Evolutionary conservation across 92 coral and sea anemone genomes (phyloP), one percentile per base, ranked within the genome.

Genomic region (Metridium senile): DNA sequence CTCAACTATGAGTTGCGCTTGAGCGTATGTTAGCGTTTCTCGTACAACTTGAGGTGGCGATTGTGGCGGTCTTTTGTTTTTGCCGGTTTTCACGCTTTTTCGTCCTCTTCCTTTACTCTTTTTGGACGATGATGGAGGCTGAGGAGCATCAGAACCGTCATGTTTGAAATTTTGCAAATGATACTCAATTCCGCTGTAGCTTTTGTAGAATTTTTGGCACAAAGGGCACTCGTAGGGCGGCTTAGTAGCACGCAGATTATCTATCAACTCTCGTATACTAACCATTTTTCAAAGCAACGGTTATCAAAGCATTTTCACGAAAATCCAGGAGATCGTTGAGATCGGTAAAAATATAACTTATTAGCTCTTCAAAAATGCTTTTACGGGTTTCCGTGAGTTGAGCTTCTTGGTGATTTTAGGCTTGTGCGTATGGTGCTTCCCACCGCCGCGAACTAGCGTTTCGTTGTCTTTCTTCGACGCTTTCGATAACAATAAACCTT

Each of bases 121-220:
- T 74, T 92, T 93, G 63, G 97, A 87, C 52, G 95, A 83, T 10
- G 95, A 79, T 30, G 99, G 82, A 47, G 93, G 54, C 33, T 70
- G 93, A 10, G 83, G 81, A 57, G 79, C 93, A 61, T 96, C 97
- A 20, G 85, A 79, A 76, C 99, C 99, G 84, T 96, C 99, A 54
- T 96, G 99, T 70, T 93, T 93, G 77, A 89, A 96, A 68, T 83
- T 91, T 30, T 85, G 91, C 79, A 96, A 86, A 92, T 96, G 99
- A 93, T 96, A 96, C 85, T 96, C 99, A 70, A 96, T 96, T 88
- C 99, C 99, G 73, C 97, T 93, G 82, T 93, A 96, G 89, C 99
- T 96, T 88, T 96, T 96, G 90, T 96, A 96, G 32, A 93, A 90
- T 87, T 96, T 96, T 65, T 96, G 96, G 72, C 99, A 96, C 89